Base-by-base conservation (phyloP, 1,140 invertebrate genomes). In the Gonioctena quinquepunctata region DNA sequence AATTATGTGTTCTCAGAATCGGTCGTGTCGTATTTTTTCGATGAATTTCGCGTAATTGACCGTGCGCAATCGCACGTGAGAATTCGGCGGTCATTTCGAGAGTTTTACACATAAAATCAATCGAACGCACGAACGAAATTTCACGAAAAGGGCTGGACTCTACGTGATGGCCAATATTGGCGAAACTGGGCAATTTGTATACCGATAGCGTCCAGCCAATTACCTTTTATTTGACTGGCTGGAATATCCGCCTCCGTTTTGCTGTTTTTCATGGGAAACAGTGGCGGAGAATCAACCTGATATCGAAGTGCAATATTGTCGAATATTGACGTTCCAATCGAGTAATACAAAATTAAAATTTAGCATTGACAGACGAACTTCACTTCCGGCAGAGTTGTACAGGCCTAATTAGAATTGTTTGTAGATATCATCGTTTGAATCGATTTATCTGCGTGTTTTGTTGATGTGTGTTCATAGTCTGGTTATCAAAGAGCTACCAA, bases 101-200 rank as follows among this genome's bases (percentile, higher is more conserved):
- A 62, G 26, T 62, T 62, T 62, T 62, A 42, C 60, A 62, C 60
- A 48, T 48, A 62, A 62, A 62, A 62, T 62, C 33, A 33, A 27
- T 48, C 59, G 68, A 63, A 25, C 16, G 50, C 22, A 69, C 19
- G 57, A 64, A 63, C 42, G 42, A 64, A 60, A 63, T 27, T 42
- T 52, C 16, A 22, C 42, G 42, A 59, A 25, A 42, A 42, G 13
- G 33, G 5, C 33, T 42, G 33, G 33, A 42, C 33, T n/a, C 11
- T 42, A 42, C 33, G 33, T 42, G 33, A 42, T 42, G 33, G 8
- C 33, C 33, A 42, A n/a, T 42, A 42, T 42, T 42, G 33, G 33
- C 33, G 16, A 42, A 8, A 42, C 33, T n/a, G 33, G 33, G 3
- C 13, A 42, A 42, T 42, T 42, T 42, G 33, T 42, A 42, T 13